A percentile compares a stretch with the other conserved stretches of the same genome.
phyloP scores from a whole-genome alignment of 2,113 vertebrate genomes.

The Taxidea taxus region DNA sequence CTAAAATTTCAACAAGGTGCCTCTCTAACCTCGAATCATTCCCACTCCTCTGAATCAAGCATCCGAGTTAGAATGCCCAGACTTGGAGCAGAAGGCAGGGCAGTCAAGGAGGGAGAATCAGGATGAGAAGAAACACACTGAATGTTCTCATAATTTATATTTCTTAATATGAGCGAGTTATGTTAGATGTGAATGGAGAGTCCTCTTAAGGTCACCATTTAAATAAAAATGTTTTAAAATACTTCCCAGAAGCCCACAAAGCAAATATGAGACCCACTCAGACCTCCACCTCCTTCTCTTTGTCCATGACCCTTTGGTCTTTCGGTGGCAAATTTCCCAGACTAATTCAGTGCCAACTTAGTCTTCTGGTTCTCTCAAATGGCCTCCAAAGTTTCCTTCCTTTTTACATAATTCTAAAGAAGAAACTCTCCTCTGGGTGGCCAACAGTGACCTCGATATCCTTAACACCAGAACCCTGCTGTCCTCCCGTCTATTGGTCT shows the following conservation, averaged over 20 bases:
- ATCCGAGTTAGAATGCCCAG: not conserved
- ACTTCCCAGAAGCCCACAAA: slow-evolving; percentile 20
- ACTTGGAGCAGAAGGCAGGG: not conserved
- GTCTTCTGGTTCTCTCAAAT: not conserved
- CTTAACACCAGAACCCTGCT: not conserved
- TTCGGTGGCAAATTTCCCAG: slow-evolving; percentile 7
- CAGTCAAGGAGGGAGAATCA: not conserved
- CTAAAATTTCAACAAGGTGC: not conserved
- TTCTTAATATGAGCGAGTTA: not conserved
- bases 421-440: not conserved
- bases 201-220: slow-evolving; percentile 20
- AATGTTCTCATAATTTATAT: not conserved
- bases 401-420: not conserved
- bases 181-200: not conserved
- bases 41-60: not conserved
- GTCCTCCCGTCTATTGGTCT: not conserved
- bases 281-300: not conserved
- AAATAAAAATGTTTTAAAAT: slow-evolving; percentile 47
- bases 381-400: slow-evolving; percentile 3
- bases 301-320: not conserved
- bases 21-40: not conserved
- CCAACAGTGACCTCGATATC: not conserved
- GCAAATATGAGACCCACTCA: slow-evolving; percentile 24
- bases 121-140: not conserved
- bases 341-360: not conserved